Base-by-base conservation (phyloP, 2,888 invertebrate genomes). In the Leptopterna dolabrata region DNA sequence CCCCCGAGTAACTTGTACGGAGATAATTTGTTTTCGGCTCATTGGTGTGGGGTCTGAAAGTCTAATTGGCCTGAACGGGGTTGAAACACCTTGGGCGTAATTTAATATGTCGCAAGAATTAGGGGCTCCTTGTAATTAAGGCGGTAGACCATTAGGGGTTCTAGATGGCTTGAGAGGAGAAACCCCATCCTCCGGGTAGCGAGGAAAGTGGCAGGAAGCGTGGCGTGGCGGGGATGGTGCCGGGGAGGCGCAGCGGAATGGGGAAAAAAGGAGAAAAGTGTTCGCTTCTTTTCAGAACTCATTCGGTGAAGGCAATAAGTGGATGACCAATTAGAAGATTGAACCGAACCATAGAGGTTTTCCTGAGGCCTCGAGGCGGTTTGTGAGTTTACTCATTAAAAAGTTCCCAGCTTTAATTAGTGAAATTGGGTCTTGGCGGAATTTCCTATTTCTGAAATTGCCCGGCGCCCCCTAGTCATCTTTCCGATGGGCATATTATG, bases 61-160 rank as follows among this genome's bases (percentile, higher is more conserved):
- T 80, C 70, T 80, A 87, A 87, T 87, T 87, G 86, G 86, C 86
- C 63, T 80, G 86, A 87, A 87, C 78, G 86, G 86, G 86, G 80
- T 78, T 87, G 80, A 80, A 87, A 87, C 86, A 87, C 86, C 86
- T 87, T 87, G 86, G 80, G 80, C 86, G 86, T 87, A 87, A 87
- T 87, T 87, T 87, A 87, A 87, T 87, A 87, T 87, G 86, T 87
- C 86, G 70, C 86, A 71, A 85, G 85, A 85, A 85, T 85, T 85
- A 85, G 85, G 85, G 76, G 27, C 29, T 36, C 51, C 85, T 29
- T 85, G 85, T 85, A 85, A 85, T 85, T 85, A 85, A 76, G 85
- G 85, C 73, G 85, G 85, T 73, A 73, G 73, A 85, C 85, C 85
- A 85, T 85, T 85, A 85, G 43, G 47, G 73, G 85, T 47, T 47